Evolutionary conservation across 1,140 invertebrate genomes (phyloP).

Genomic region (Lepeophtheirus salmonis): DNA sequence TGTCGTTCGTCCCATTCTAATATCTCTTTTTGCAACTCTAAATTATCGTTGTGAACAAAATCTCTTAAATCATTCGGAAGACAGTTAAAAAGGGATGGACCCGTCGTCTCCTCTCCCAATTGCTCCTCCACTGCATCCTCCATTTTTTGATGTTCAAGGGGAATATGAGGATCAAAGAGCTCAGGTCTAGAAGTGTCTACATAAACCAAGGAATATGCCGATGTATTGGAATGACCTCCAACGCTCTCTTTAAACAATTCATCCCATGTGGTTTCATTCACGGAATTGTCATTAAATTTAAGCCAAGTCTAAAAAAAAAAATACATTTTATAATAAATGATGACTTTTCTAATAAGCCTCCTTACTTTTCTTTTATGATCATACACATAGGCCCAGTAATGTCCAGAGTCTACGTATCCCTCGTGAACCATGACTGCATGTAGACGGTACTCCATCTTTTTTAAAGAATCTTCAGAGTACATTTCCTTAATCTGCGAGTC

Average conservation of each 20-base stretch:
- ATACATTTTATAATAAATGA: no score
- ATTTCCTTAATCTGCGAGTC: slow-evolving; percentile 28
- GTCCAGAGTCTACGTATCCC: slow-evolving; percentile 34
- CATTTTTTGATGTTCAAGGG: neutral
- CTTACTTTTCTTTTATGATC: slow-evolving; percentile 23
- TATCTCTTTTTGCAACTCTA: slow-evolving; percentile 27
- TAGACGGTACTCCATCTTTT: slow-evolving; percentile 28
- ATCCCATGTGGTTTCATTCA: slow-evolving; percentile 31
- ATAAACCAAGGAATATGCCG: slow-evolving; percentile 34
- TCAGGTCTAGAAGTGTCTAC: slow-evolving; percentile 26
- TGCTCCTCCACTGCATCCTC: neutral
- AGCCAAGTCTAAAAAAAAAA: slow-evolving; percentile 25
- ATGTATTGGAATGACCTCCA: slow-evolving; percentile 33
- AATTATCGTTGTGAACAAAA: slow-evolving; percentile 29
- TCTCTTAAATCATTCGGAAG: slow-evolving; percentile 27
- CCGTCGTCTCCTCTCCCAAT: neutral
- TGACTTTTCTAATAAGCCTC: no score
- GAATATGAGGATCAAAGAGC: neutral
- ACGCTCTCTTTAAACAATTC: slow-evolving; percentile 32
- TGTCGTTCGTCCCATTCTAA: slow-evolving; percentile 29
- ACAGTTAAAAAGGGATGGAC: slow-evolving; percentile 11
- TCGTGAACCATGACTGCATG: slow-evolving; percentile 36
- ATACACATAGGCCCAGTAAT: slow-evolving; percentile 36
- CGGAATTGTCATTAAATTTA: slow-evolving; percentile 35
- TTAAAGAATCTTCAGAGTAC: slow-evolving; percentile 30